Percentiles rank a stretch among this genome's conserved stretches.
These are phyloP conservation scores for Xenentodon cancila DNA, from an alignment of 2,797 vertebrate species.

Conservation along the genomic window DNA sequence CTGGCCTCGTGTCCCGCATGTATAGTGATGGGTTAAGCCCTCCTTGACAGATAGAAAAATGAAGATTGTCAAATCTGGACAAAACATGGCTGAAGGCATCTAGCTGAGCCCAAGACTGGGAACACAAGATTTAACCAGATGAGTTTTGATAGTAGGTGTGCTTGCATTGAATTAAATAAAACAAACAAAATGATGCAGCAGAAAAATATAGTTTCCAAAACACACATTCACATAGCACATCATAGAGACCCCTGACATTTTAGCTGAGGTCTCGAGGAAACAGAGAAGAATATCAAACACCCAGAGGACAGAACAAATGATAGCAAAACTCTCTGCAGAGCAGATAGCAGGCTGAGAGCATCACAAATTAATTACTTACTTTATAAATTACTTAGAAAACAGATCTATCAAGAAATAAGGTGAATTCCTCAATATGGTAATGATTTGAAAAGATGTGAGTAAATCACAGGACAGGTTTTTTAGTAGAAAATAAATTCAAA, in stretches of 20 bases:
- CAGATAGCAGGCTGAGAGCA: constrained; percentile 65
- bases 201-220: constrained; percentile 49
- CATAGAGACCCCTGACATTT: constrained; percentile 39
- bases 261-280: constrained; percentile 49
- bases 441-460: constrained; percentile 60
- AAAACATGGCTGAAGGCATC: constrained; percentile 66
- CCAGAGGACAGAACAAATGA: constrained; percentile 59
- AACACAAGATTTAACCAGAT: constrained; percentile 38
- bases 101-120: constrained; percentile 52
- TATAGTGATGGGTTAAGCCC: constrained; percentile 70
- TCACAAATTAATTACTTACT: constrained; percentile 68
- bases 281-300: constrained; percentile 59
- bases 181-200: constrained; percentile 21
- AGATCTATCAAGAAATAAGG: constrained; percentile 67
- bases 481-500: constrained; percentile 79
- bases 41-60: constrained; percentile 65
- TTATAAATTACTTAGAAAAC: constrained; percentile 73
- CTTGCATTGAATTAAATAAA: constrained; percentile 7
- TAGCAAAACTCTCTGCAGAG: constrained; percentile 60
- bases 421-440: constrained; percentile 55
- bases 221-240: constrained; percentile 63
- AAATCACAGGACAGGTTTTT: constrained; percentile 62
- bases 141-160: constrained; percentile 18
- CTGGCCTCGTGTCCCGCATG: constrained; percentile 66
- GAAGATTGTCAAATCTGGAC: constrained; percentile 70